These are phyloP conservation scores for Periophthalmus magnuspinnatus DNA, from an alignment of 2,797 vertebrate species.

Conservation along the genomic window DNA sequence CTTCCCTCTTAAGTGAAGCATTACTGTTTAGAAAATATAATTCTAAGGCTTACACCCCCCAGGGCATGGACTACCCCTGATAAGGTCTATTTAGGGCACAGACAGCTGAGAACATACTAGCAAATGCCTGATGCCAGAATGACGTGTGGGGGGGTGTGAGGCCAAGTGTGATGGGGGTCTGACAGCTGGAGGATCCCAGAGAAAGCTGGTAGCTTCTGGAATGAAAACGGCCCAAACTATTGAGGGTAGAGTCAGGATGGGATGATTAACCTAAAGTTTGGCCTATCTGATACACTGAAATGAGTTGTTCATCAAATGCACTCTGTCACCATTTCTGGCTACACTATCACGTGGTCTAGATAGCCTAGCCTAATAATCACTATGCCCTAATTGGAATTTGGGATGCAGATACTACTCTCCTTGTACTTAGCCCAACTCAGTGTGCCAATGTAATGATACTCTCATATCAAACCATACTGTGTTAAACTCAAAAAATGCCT, in stretches of 20 bases:
- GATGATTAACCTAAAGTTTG: background rate
- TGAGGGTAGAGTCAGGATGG: background rate
- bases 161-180: conserved; percentile 24
- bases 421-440: background rate
- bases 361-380: background rate
- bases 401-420: background rate
- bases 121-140: conserved; percentile 70
- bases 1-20: background rate
- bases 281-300: background rate
- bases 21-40: background rate
- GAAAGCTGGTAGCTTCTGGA: conserved; percentile 80
- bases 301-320: background rate
- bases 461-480: background rate
- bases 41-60: conserved; percentile 35
- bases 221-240: conserved; percentile 55
- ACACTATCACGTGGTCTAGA: background rate
- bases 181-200: conserved; percentile 72
- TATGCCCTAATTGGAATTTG: background rate
- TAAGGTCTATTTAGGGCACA: conserved; percentile 79
- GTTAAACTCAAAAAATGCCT: background rate
- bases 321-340: background rate
- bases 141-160: conserved; percentile 32
- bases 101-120: conserved; percentile 81
- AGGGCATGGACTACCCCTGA: conserved; percentile 67
- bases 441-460: background rate